These are phyloP conservation scores for Galeruca laticollis DNA, from an alignment of 2,888 invertebrate genomes.

Conservation along the genomic window DNA sequence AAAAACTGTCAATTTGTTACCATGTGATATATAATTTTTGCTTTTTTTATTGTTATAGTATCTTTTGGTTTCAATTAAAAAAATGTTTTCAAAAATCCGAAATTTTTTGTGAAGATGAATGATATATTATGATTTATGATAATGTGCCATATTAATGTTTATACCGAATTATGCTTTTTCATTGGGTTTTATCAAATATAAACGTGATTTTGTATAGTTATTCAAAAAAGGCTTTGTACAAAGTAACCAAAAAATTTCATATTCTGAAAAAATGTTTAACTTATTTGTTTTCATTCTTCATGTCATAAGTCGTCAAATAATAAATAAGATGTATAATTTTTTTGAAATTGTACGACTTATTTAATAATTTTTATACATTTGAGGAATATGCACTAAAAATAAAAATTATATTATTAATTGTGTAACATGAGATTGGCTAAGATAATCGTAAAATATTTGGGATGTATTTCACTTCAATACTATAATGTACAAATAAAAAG, in stretches of 20 bases:
- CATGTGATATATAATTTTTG: background rate
- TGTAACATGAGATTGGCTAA: too few species aligned
- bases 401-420: background rate
- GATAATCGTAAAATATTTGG: too few species aligned
- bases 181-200: background rate
- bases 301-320: constrained; percentile 1
- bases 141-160: constrained; percentile 36
- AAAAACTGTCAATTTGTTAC: background rate
- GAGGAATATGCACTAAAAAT: background rate
- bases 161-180: constrained; percentile 29
- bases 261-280: background rate
- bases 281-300: background rate
- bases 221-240: background rate
- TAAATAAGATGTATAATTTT: background rate
- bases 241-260: background rate
- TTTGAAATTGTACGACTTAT: background rate
- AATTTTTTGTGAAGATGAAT: constrained; percentile 31
- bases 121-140: constrained; percentile 25
- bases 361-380: background rate
- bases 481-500: too few species aligned
- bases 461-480: too few species aligned
- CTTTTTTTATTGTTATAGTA: constrained; percentile 8
- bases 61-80: constrained; percentile 18
- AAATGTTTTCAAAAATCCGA: background rate
- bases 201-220: background rate